Base-by-base conservation (phyloP, 2,113 vertebrate species). In the Eurypyga helias region DNA sequence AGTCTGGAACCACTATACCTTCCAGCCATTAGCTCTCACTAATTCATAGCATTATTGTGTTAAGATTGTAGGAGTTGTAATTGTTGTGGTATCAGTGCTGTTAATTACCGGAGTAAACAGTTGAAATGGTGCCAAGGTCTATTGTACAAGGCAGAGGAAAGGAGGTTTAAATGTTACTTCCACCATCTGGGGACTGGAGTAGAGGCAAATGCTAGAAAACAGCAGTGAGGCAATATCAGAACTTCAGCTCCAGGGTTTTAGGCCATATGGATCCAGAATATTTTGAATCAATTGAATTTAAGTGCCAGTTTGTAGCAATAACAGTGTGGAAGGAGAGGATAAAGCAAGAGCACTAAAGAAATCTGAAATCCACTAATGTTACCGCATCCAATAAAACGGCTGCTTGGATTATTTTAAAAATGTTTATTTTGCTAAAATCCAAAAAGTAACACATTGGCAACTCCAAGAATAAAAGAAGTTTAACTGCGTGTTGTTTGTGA, bases 61-160 rank as follows among this genome's bases (percentile, higher is more conserved):
- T 97, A 98, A 98, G 98, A 97, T 98, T 97, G 89, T 98, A 98
- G 98, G 98, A 98, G 98, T 98, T 99, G 98, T 99, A 99, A 99
- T 99, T 99, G 99, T 99, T 99, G 99, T 98, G 98, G 98, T 99
- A 99, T 99, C 98, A 99, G 99, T 98, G 98, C 99, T 99, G 99
- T 99, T 99, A 99, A 99, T 99, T 99, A 99, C 99, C 99, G 99
- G 98, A 99, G 99, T 99, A 99, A 99, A 99, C 98, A 99, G 98
- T 99, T 99, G 99, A 99, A 99, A 99, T 99, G 98, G 98, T 99
- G 99, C 99, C 99, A 99, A 99, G 98, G 99, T 99, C 99, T 98
- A 99, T 99, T 99, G 99, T 99, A 99, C 98, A 98, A 98, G 98
- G 98, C 98, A 98, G 98, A 98, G 98, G 98, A 99, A 98, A 98